Evolutionary conservation across 2,888 invertebrate genomes (phyloP), one percentile per base, ranked within the genome.

Genomic region (Bursaphelenchus okinawaensis): DNA sequence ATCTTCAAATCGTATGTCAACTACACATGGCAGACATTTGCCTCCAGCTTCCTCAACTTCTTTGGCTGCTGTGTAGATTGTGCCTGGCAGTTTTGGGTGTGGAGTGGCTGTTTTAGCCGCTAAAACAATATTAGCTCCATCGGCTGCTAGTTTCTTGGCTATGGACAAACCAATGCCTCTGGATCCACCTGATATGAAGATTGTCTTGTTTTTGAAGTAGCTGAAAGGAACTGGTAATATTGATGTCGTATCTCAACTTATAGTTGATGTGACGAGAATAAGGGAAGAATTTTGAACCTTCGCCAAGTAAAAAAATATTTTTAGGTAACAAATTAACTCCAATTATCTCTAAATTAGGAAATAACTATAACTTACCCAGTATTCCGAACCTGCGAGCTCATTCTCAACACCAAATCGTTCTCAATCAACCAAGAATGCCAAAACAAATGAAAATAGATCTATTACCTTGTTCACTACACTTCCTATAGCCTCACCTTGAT

Each of bases 111-210:
- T 93, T 87, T 93, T 93, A 7, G 93, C 90, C 23, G 92, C 92
- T 71, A 93, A 87, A n/a, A 92, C 89, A 75, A 93, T 87, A 84
- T 93, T 93, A 0, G 92, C 93, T 9, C 92, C 92, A 87, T 93
- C 92, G 83, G 87, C 66, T 27, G 72, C 72, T 22, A 72, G 51
- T 85, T 92, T 93, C 65, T 94, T 83, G 4, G 93, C 95, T 75
- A 96, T 94, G n/a, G 90, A 90, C 84, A 93, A 91, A 0, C 96
- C 96, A 79, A 96, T 96, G 26, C 95, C 95, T 76, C 96, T 87
- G 61, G 93, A 93, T 19, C 92, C 95, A 55, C 95, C 96, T 26
- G 94, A 93, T 72, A 96, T 91, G 81, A 95, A 93, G 63, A 93
- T 85, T 1, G 95, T 95, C 73, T 89, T 89, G 2, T 94, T 94